phyloP scores from a whole-genome alignment of 2,888 invertebrate species.

The Tromatobia lineatoria region DNA sequence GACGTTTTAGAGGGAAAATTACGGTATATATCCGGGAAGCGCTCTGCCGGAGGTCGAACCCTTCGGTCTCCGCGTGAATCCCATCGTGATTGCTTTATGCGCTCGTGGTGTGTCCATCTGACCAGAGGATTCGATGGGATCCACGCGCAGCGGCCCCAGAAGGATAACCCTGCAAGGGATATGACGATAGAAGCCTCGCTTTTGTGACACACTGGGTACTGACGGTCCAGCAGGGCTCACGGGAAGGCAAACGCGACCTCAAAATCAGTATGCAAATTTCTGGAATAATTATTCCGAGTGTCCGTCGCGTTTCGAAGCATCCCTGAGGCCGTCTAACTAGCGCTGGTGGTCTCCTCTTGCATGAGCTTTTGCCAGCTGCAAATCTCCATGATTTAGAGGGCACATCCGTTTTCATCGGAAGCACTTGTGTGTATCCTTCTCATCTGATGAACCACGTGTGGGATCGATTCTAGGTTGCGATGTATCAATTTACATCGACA shows the following conservation, averaged over 20 bases:
- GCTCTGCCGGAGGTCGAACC: conserved; percentile 34
- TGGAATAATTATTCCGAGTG: conserved; percentile 83
- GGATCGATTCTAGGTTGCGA: background rate
- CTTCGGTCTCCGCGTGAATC: conserved; percentile 42
- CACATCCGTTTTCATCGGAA: conserved; percentile 67
- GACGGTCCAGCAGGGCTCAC: conserved; percentile 61
- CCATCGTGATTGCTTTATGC: conserved; percentile 74
- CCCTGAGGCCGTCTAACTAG: conserved; percentile 63
- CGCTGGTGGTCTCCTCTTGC: conserved; percentile 13
- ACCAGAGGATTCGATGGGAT: conserved; percentile 41
- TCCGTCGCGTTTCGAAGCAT: conserved; percentile 72
- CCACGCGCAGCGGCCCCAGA: conserved; percentile 9
- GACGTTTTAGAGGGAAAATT: conserved; percentile 76
- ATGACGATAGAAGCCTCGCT: conserved; percentile 32
- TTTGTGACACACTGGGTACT: conserved; percentile 34
- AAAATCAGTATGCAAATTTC: conserved; percentile 84
- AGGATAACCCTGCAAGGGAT: conserved; percentile 33
- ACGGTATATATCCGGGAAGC: conserved; percentile 72
- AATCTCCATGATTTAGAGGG: conserved; percentile 76
- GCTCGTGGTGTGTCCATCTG: conserved; percentile 17
- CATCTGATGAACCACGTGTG: conserved; percentile 11
- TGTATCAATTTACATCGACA: background rate
- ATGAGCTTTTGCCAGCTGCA: conserved; percentile 56
- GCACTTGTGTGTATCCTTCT: conserved; percentile 45
- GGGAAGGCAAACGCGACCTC: conserved; percentile 80